A percentile compares a stretch with the other conserved stretches of the same genome.
Evolutionary conservation across 92 coral and sea anemone genomes (phyloP).

Genomic region (Siderastrea siderea): DNA sequence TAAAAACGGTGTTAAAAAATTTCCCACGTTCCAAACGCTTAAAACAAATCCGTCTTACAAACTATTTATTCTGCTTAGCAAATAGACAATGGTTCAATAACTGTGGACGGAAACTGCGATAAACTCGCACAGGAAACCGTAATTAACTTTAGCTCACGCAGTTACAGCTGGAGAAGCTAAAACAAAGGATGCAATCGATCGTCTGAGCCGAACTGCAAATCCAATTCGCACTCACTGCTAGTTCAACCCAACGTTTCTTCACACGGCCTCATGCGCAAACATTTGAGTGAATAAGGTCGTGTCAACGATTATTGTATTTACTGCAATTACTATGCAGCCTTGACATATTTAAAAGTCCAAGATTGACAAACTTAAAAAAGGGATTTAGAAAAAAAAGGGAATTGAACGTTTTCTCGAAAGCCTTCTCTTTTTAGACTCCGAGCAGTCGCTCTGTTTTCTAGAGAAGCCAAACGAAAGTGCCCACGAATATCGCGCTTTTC

Average conservation of each 20-base stretch:
- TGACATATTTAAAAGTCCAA: not conserved
- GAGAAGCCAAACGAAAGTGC: not conserved
- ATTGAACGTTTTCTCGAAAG: not conserved
- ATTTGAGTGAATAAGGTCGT: not conserved
- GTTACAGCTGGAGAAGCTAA: not conserved
- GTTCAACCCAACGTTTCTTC: not conserved
- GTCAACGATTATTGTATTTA: not conserved
- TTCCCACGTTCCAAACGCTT: slow-evolving; percentile 3
- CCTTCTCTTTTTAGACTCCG: not conserved
- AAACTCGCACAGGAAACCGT: not conserved
- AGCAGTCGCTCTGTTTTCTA: not conserved
- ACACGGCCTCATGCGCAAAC: not conserved
- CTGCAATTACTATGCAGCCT: not conserved
- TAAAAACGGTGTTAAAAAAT: not conserved
- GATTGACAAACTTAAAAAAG: not conserved
- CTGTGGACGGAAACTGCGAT: not conserved
- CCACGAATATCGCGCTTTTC: too few relatives aligned
- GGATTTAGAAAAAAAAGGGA: too few relatives aligned
- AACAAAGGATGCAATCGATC: not conserved
- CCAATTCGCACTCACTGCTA: not conserved
- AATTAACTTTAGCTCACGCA: not conserved
- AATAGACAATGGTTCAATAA: not conserved
- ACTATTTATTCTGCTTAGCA: slow-evolving; percentile 19
- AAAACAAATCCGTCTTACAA: not conserved
- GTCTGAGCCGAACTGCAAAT: too few relatives aligned